Evolutionary conservation across 2,888 invertebrate genomes (phyloP).

Genomic region (Lithosia quadra): DNA sequence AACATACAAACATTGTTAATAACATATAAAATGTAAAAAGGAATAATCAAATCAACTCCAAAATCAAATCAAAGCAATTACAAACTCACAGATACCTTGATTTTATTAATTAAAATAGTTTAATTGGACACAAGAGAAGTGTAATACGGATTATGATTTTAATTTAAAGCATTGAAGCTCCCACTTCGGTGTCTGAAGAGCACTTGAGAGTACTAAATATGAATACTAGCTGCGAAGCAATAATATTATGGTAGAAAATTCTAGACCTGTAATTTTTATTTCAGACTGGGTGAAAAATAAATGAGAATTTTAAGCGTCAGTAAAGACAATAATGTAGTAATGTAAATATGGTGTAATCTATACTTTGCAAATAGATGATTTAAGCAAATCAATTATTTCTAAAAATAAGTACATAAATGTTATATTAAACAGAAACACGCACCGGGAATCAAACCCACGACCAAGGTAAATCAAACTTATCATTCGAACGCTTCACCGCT

Average conservation of each 20-base stretch:
- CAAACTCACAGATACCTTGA: not conserved
- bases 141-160: constrained; percentile 4
- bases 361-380: too few species aligned
- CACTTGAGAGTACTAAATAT: not conserved
- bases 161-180: constrained; percentile 7
- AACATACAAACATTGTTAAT: too few species aligned
- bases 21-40: not conserved
- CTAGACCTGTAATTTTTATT: not conserved
- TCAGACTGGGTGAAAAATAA: not conserved
- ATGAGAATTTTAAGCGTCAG: not conserved
- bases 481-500: too few species aligned
- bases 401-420: too few species aligned
- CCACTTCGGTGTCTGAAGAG: constrained; percentile 7
- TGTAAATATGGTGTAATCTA: too few species aligned
- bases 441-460: too few species aligned
- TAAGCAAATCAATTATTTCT: too few species aligned
- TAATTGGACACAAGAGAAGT: not conserved
- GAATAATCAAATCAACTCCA: not conserved
- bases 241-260: constrained; percentile 1
- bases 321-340: too few species aligned
- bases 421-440: too few species aligned
- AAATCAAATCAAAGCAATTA: constrained; percentile 5
- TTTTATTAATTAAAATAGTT: constrained; percentile 14
- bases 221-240: not conserved
- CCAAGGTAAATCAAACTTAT: too few species aligned